Evolutionary conservation across 2,888 invertebrate species (phyloP).

Genomic region (Hedychridium roseum): DNA sequence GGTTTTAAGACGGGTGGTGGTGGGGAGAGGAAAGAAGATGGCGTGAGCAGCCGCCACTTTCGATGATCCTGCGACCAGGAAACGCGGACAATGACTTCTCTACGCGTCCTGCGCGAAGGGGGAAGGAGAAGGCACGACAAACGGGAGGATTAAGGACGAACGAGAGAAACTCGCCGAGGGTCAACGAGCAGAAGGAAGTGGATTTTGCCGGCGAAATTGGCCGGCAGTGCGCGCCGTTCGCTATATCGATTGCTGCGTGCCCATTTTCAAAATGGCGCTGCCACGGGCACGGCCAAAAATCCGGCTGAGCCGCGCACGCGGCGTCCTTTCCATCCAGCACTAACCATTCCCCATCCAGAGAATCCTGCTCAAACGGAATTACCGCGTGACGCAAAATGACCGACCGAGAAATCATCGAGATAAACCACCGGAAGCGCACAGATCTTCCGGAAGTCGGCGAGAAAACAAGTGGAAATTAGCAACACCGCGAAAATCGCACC

Average conservation of each 20-base stretch:
- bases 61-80: slow-evolving; percentile 27
- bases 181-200: background rate
- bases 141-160: background rate
- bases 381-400: no score
- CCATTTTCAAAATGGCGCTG: slow-evolving; percentile 60
- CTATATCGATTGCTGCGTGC: slow-evolving; percentile 55
- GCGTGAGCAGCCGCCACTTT: slow-evolving; percentile 39
- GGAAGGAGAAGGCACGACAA: background rate
- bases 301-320: slow-evolving; percentile 13
- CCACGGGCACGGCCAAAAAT: slow-evolving; percentile 32
- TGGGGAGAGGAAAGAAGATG: slow-evolving; percentile 45
- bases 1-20: slow-evolving; percentile 34
- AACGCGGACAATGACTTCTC: no score
- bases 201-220: no score
- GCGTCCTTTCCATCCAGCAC: no score
- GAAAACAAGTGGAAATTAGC: no score
- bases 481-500: no score
- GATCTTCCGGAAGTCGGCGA: no score
- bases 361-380: no score
- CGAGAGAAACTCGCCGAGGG: slow-evolving; percentile 4
- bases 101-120: background rate
- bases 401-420: slow-evolving; percentile 11
- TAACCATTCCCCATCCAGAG: no score
- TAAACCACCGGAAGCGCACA: no score
- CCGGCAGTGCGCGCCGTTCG: slow-evolving; percentile 41